Percentiles rank a stretch among this genome's conserved stretches.
Conservation (phyloP, 2,888 invertebrate genomes). For the Plagodis pulveraria region DNA sequence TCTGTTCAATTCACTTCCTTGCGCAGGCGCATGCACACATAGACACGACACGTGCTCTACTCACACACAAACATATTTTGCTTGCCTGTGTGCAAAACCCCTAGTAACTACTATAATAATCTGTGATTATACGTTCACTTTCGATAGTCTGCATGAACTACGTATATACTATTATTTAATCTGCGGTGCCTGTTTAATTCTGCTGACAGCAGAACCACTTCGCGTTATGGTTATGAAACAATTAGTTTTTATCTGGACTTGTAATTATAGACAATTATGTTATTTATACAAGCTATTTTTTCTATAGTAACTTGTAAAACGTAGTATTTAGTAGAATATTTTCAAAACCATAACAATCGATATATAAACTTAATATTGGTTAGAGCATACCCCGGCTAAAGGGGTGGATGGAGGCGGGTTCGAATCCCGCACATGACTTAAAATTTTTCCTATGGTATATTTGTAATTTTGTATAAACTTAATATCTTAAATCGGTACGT, state of each 20-base stretch:
- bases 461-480: too few relatives aligned
- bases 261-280: constrained; percentile 10
- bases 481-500: too few relatives aligned
- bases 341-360: too few relatives aligned
- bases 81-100: constrained; percentile 33
- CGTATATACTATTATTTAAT: constrained; percentile 36
- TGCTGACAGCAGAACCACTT: constrained; percentile 30
- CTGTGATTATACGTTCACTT: constrained; percentile 61
- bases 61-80: constrained; percentile 19
- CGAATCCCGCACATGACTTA: too few relatives aligned
- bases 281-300: background rate
- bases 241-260: constrained; percentile 18
- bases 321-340: too few relatives aligned
- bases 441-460: too few relatives aligned
- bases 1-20: constrained; percentile 49
- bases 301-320: too few relatives aligned
- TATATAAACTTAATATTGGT: too few relatives aligned
- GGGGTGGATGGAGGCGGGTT: too few relatives aligned
- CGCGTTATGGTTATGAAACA: constrained; percentile 36
- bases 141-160: constrained; percentile 46
- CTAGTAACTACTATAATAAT: background rate
- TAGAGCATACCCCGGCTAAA: too few relatives aligned
- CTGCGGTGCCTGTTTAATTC: constrained; percentile 40
- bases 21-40: constrained; percentile 41
- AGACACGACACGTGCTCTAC: constrained; percentile 35